Percentiles rank a stretch among this genome's conserved stretches.
Conservation (phyloP, 2,797 vertebrate genomes). For the Poliocrania exsul region DNA sequence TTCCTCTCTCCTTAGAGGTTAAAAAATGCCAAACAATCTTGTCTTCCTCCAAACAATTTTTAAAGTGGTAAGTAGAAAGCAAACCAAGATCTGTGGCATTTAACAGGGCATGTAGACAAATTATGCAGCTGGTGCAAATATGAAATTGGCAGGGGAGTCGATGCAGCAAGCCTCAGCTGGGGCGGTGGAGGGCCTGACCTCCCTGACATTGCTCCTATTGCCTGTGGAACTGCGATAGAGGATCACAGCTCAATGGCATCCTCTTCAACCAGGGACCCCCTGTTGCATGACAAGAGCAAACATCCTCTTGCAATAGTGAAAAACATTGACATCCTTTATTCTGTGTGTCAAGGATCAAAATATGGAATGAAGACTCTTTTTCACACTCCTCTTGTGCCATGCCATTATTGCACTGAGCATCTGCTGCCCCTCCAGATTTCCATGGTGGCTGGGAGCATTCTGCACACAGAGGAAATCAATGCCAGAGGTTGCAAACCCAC, state of each 20-base stretch:
- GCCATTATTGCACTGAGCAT: not conserved
- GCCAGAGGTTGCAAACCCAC: not conserved
- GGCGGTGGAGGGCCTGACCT: not conserved
- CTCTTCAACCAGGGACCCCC: not conserved
- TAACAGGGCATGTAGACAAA: not conserved
- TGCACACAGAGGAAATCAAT: fast-evolving
- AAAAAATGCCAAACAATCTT: not conserved
- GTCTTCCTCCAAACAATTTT: not conserved
- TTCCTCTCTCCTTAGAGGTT: not conserved
- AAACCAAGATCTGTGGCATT: not conserved
- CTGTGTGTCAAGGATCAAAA: not conserved
- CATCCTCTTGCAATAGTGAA: not conserved
- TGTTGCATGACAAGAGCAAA: not conserved
- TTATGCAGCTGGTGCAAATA: not conserved
- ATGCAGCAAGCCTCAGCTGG: not conserved
- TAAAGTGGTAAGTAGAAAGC: not conserved
- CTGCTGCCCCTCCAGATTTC: not conserved
- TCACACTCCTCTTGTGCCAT: not conserved
- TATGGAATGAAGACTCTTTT: not conserved
- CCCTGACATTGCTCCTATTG: not conserved
- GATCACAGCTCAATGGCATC: not conserved
- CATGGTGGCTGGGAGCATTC: fast-evolving
- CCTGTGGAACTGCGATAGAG: not conserved
- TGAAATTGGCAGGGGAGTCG: not conserved
- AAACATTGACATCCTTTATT: not conserved